A percentile compares a stretch with the other conserved stretches of the same genome.
Evolutionary conservation across 1,140 invertebrate species (phyloP).

Genomic region (Caerostris extrusa): DNA sequence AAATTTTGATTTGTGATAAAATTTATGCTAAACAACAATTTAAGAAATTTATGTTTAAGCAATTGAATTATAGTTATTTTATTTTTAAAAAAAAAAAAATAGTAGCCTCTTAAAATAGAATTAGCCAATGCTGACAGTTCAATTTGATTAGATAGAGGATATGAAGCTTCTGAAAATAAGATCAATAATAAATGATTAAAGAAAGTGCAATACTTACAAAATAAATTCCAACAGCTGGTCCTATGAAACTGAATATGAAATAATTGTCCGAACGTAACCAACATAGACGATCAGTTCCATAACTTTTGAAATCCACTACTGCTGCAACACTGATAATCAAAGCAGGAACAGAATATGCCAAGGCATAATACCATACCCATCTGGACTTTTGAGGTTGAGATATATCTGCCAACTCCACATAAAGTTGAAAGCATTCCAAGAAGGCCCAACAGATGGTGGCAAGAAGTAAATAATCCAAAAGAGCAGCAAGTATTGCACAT

Average conservation of each 20-base stretch:
- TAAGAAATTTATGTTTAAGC: no score
- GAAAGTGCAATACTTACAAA: conserved; percentile 70
- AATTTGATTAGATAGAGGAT: no score
- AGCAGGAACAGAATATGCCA: conserved; percentile 91
- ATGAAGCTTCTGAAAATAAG: no score
- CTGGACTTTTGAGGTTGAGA: conserved; percentile 88
- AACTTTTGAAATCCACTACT: conserved; percentile 90
- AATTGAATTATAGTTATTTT: no score
- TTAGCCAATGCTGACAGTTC: no score
- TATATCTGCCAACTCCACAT: conserved; percentile 97
- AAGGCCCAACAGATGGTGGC: conserved; percentile 95
- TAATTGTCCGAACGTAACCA: conserved; percentile 94
- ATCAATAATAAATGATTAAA: no score
- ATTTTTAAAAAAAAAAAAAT: no score
- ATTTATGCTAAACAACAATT: no score
- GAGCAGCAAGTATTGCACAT: conserved; percentile 94
- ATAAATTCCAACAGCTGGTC: conserved; percentile 87
- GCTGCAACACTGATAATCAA: conserved; percentile 89
- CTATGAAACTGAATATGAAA: conserved; percentile 96
- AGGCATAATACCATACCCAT: conserved; percentile 89
- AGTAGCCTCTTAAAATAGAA: no score
- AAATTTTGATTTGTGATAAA: no score
- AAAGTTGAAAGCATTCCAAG: conserved; percentile 93
- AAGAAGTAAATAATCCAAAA: conserved; percentile 97
- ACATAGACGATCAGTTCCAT: conserved; percentile 92